Base-by-base conservation (phyloP, 2,113 vertebrate genomes). In the Oxyruncus cristatus region DNA sequence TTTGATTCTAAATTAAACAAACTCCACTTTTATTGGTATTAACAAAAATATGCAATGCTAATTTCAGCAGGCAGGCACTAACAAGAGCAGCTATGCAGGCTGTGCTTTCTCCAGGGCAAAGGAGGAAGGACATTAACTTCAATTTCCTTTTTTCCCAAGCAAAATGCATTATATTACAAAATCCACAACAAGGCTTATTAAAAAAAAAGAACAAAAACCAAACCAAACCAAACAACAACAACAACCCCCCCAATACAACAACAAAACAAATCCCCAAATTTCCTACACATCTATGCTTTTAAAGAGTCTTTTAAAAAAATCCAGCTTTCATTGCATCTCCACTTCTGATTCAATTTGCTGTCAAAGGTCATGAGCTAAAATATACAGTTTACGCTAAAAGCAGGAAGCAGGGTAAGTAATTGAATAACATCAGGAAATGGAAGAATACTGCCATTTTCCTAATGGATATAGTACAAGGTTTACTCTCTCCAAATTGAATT, bases 401-500 rank as follows among this genome's bases (percentile, higher is more conserved):
- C 95, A 97, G 95, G 92, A 97, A 95, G 94, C 91, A 0, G 83
- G 75, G 84, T 72, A 93, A 95, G 94, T 96, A 97, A 97, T 96
- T 97, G 95, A 97, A 97, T 97, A 95, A 96, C 88, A 96, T 94
- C 88, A 94, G 97, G 97, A 97, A 97, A 95, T 93, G 92, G 95
- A 93, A 95, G 96, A 95, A 97, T 92, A 92, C 90, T 95, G 95
- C 97, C 93, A 95, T 97, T 97, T 96, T 97, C 97, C 91, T 97
- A 97, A 97, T 97, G 97, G 97, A 91, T 95, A 95, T 78, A 94
- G 95, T 93, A 96, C 95, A 92, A 95, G 97, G 93, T 96, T 97
- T 97, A 93, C 88, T 94, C 96, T 88, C 95, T 94, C 91, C 90
- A 97, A 97, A 97, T 97, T 97, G 84, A 97, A 97, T 97, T 97